phyloP scores from a whole-genome alignment of 1,140 invertebrate genomes.

The Dreissena rostriformis region DNA sequence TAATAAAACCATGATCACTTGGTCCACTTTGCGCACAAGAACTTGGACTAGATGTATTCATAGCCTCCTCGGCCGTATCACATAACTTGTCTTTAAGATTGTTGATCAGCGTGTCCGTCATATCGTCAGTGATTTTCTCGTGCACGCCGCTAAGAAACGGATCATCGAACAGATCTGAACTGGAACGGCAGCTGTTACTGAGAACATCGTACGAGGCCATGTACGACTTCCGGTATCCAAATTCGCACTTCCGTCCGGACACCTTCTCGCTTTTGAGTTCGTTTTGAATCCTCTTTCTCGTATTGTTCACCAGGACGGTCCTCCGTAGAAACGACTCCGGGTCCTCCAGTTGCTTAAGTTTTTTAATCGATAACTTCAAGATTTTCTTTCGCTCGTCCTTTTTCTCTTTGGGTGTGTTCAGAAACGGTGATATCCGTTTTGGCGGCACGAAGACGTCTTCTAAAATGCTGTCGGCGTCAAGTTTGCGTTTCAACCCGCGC shows the following conservation, averaged over 20 bases:
- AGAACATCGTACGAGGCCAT: constrained; percentile 59
- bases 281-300: constrained; percentile 91
- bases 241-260: constrained; percentile 14
- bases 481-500: neutral
- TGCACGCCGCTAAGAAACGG: constrained; percentile 41
- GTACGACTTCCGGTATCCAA: constrained; percentile 16
- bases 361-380: constrained; percentile 92
- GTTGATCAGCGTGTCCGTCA: constrained; percentile 47
- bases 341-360: constrained; percentile 93
- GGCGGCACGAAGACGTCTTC: neutral
- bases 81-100: constrained; percentile 38
- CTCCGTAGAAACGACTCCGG: constrained; percentile 91
- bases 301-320: constrained; percentile 95
- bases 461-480: constrained; percentile 1
- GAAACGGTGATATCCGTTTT: constrained; percentile 62
- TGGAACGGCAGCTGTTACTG: constrained; percentile 64
- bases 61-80: neutral
- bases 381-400: constrained; percentile 89
- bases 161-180: constrained; percentile 48
- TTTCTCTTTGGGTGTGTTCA: constrained; percentile 73
- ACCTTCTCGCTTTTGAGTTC: constrained; percentile 92
- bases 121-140: constrained; percentile 64
- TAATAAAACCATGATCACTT: no score
- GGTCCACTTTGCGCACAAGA: no score
- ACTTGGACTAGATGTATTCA: no score